Evolutionary conservation across 2,113 vertebrate genomes (phyloP).

Genomic region (Rhabdornis inornatus): DNA sequence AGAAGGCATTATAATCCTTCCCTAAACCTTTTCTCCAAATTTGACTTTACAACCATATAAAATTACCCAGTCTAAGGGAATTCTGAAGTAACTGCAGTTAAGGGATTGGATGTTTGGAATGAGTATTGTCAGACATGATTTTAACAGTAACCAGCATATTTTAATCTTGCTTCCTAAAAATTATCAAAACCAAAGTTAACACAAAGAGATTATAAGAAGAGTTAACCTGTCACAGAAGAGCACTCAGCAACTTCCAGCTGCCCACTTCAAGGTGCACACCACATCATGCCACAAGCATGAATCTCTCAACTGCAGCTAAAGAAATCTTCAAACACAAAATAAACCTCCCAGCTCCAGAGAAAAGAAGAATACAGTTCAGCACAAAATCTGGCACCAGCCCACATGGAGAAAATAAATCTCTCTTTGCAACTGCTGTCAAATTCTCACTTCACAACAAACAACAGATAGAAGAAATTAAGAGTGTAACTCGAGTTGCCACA

Average conservation of each 20-base stretch:
- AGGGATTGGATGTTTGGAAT: not conserved
- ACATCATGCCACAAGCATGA: not conserved
- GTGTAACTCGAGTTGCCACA: not conserved
- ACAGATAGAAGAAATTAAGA: not conserved
- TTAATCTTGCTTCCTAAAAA: not conserved
- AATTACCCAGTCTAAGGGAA: not conserved
- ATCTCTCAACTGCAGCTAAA: not conserved
- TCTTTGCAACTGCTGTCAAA: not conserved
- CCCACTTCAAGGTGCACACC: not conserved
- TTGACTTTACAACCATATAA: not conserved
- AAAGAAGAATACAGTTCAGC: not conserved
- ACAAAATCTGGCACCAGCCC: not conserved
- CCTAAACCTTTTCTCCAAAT: not conserved
- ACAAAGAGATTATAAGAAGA: not conserved
- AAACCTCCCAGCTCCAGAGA: not conserved
- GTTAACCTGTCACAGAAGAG: not conserved
- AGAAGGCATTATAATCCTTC: not conserved
- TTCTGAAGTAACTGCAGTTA: not conserved
- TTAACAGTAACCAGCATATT: not conserved
- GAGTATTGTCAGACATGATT: not conserved
- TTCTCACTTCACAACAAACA: slow-evolving; percentile 8
- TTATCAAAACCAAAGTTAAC: not conserved
- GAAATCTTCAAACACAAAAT: not conserved
- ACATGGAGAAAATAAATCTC: not conserved
- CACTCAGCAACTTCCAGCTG: not conserved